phyloP scores from a whole-genome alignment of 2,888 invertebrate genomes.

The Chirona hameri region DNA sequence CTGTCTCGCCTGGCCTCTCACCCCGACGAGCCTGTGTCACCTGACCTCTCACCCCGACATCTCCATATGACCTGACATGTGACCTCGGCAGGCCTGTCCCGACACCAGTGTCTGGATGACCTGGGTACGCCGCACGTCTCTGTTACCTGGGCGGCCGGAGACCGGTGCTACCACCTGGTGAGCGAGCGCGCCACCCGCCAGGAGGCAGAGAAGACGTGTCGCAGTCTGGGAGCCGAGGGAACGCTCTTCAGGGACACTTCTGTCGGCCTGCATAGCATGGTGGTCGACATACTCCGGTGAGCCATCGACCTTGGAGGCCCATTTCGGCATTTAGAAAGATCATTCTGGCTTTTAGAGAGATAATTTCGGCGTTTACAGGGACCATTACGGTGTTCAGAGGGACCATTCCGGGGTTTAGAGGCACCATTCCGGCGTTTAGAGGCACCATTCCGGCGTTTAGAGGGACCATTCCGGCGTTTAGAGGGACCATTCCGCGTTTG shows the following conservation, averaged over 20 bases:
- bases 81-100: background rate
- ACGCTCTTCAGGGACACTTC: background rate
- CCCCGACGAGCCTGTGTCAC: background rate
- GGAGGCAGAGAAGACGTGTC: background rate
- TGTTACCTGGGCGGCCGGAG: background rate
- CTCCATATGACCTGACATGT: background rate
- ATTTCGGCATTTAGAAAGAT: no score
- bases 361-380: no score
- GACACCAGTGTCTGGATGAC: slow-evolving; percentile 8
- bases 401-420: no score
- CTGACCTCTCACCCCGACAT: no score
- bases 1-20: background rate
- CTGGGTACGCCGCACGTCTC: background rate
- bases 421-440: no score
- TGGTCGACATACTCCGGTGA: background rate
- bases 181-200: background rate
- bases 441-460: no score
- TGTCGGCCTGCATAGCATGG: background rate
- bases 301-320: no score
- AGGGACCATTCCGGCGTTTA: no score
- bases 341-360: no score
- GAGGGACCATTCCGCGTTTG: no score
- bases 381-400: no score
- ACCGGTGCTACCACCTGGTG: background rate
- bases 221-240: background rate